These are phyloP conservation scores for Aphrophora alni DNA, from an alignment of 2,888 invertebrate genomes.

Conservation along the genomic window DNA sequence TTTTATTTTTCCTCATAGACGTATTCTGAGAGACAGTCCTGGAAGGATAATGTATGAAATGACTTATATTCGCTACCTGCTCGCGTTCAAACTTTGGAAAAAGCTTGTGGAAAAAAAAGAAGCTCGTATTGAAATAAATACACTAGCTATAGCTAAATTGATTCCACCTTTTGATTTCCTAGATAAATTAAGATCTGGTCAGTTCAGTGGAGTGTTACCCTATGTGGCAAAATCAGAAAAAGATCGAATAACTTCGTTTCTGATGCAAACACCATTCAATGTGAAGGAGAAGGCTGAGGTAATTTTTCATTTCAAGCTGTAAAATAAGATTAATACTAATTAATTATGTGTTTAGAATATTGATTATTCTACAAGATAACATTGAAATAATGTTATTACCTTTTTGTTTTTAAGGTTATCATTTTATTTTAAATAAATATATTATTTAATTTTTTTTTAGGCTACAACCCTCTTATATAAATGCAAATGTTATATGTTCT, in stretches of 20 bases:
- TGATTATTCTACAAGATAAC: too few species aligned
- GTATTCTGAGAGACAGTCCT: slow-evolving; percentile 44
- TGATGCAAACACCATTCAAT: slow-evolving; percentile 51
- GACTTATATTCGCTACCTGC: slow-evolving; percentile 50
- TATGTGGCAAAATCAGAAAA: slow-evolving; percentile 48
- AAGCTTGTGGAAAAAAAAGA: slow-evolving; percentile 46
- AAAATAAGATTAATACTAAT: too few species aligned
- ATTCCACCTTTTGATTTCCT: slow-evolving; percentile 47
- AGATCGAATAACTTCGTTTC: slow-evolving; percentile 49
- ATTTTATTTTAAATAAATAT: too few species aligned
- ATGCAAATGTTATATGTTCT: too few species aligned
- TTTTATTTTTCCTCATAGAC: slow-evolving; percentile 27
- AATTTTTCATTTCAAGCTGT: not conserved
- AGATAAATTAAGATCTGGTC: slow-evolving; percentile 45
- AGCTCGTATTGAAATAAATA: slow-evolving; percentile 45
- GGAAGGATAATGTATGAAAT: slow-evolving; percentile 44
- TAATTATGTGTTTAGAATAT: too few species aligned
- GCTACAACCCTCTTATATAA: too few species aligned
- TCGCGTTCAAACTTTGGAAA: slow-evolving; percentile 52
- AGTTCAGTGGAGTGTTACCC: slow-evolving; percentile 47
- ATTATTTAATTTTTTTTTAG: too few species aligned
- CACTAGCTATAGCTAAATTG: slow-evolving; percentile 45
- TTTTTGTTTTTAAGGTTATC: too few species aligned
- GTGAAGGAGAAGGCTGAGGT: slow-evolving; percentile 50
- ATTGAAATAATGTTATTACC: too few species aligned